Base-by-base conservation (phyloP, 2,888 invertebrate species). In the Ophion ventricosus region DNA sequence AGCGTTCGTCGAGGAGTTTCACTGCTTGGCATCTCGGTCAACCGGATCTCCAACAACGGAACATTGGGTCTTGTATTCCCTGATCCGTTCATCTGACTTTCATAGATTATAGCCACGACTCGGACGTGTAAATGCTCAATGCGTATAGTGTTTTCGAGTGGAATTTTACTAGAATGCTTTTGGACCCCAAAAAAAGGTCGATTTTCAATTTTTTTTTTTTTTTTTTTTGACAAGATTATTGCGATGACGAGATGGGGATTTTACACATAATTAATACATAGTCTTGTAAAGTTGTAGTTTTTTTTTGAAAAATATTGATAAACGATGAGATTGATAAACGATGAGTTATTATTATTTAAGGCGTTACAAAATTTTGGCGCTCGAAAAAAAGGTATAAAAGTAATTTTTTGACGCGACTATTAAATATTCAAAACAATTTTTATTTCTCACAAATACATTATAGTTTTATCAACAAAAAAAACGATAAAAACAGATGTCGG, bases 21-120 rank as follows among this genome's bases (percentile, higher is more conserved):
- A 83, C 83, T 83, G 80, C 72, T 67, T 76, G 83, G 83, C 83
- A 83, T 83, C 83, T 83, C 83, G 83, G 83, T 80, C 83, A 83
- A 83, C 83, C 80, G 83, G 83, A 83, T 83, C 80, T 77, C 80
- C 83, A 72, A 76, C 79, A 83, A 83, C 80, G 83, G 83, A 83
- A 80, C 80, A 76, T 70, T 61, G 76, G 80, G 67, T 40, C 72
- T 78, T 49, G 29, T 77, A 43, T 43, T 66, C 74, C 40, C 63
- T n/a, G 56, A 72, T 83, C 76, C 73, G 80, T 80, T 83, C 80
- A 76, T 80, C 80, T 69, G 83, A 83, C 83, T 83, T 83, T 83
- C 83, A 83, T 83, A 83, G 83, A 83, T 76, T 59, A 49, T 17
- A 49, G 75, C 80, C 72, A n/a, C 64, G 61, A 25, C 69, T 61